phyloP scores from a whole-genome alignment of 1,140 invertebrate species.

The Aradophagus sp. region DNA sequence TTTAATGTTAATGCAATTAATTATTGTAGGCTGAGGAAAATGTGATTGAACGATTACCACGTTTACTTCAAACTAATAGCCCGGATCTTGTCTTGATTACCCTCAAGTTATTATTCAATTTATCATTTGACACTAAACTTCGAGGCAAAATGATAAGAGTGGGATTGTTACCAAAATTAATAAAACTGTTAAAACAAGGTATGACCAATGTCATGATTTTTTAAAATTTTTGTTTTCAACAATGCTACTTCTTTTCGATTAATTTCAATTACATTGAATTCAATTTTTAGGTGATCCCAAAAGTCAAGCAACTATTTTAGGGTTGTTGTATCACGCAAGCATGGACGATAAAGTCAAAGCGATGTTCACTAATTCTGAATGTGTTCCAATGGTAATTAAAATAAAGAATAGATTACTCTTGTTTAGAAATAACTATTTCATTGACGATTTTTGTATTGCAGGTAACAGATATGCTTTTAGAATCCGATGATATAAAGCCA shows the following conservation, averaged over 20 bases:
- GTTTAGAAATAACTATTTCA: slow-evolving; percentile 40
- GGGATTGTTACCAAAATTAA: slow-evolving; percentile 91
- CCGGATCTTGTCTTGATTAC: slow-evolving; percentile 90
- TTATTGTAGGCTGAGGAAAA: slow-evolving; percentile 77
- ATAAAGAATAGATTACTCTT: slow-evolving; percentile 4
- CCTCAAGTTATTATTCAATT: slow-evolving; percentile 93
- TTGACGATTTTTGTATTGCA: slow-evolving; percentile 60
- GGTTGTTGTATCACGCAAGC: slow-evolving; percentile 95
- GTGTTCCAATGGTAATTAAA: slow-evolving; percentile 85
- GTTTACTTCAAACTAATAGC: slow-evolving; percentile 82
- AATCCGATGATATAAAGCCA: slow-evolving; percentile 82
- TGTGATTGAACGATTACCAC: slow-evolving; percentile 84
- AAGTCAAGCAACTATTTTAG: slow-evolving; percentile 88
- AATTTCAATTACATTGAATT: background rate
- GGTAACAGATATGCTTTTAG: slow-evolving; percentile 84
- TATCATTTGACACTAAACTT: slow-evolving; percentile 95
- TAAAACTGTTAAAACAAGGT: slow-evolving; percentile 85
- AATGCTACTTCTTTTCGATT: too few species aligned
- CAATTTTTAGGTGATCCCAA: slow-evolving; percentile 82
- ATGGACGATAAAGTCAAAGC: slow-evolving; percentile 96
- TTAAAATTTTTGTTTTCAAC: too few species aligned
- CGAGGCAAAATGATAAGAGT: slow-evolving; percentile 92
- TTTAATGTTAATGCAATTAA: slow-evolving; percentile 3
- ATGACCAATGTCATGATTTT: too few species aligned
- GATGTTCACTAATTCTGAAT: slow-evolving; percentile 97